These are phyloP conservation scores for Rhadinocentrus ornatus DNA, from an alignment of 2,797 vertebrate genomes.

Conservation along the genomic window DNA sequence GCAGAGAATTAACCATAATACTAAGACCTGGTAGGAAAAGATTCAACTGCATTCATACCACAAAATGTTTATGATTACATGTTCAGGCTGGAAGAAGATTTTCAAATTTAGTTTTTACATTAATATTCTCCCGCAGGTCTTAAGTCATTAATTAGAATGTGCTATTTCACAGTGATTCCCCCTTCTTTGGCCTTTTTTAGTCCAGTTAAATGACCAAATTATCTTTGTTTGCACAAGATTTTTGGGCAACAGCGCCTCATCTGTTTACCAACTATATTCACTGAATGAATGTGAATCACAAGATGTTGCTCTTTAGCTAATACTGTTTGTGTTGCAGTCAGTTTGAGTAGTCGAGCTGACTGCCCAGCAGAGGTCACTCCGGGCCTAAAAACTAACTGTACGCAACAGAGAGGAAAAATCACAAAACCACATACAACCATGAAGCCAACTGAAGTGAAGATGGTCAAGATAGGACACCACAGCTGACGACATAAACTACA, in stretches of 20 bases:
- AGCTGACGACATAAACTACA: background rate
- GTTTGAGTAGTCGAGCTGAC: background rate
- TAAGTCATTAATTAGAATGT: background rate
- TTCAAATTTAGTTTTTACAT: background rate
- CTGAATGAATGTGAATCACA: background rate
- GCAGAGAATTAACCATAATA: background rate
- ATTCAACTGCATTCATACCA: background rate
- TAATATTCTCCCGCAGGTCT: slow-evolving; percentile 9
- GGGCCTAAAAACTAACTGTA: slow-evolving; percentile 7
- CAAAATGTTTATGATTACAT: background rate
- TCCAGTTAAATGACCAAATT: background rate
- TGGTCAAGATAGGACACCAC: background rate
- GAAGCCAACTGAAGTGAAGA: background rate
- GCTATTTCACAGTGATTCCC: slow-evolving; percentile 15
- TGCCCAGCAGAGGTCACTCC: slow-evolving; percentile 66
- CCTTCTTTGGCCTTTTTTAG: background rate
- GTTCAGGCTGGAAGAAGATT: background rate
- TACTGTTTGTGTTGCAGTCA: background rate
- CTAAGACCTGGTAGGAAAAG: background rate
- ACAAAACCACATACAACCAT: background rate
- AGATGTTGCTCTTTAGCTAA: background rate
- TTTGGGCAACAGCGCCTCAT: background rate
- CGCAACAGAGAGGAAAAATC: background rate
- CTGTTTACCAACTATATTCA: slow-evolving; percentile 1
- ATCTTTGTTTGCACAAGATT: slow-evolving; percentile 22